Percentiles rank a stretch among this genome's conserved stretches.
Conservation (phyloP, 2,888 invertebrate species). For the Stenoptilia bipunctidactyla region DNA sequence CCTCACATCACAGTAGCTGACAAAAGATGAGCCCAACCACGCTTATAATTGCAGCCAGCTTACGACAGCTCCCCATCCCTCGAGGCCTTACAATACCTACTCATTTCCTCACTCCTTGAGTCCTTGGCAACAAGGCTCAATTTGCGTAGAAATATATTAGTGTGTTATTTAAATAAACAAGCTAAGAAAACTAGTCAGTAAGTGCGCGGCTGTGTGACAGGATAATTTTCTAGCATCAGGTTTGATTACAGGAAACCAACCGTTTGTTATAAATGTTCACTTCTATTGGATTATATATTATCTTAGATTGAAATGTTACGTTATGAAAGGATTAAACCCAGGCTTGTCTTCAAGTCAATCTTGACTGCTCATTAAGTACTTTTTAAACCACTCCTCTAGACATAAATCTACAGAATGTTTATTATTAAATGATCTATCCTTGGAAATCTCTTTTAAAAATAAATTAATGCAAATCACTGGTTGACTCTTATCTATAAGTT, state of each 20-base stretch:
- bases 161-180: constrained; percentile 15
- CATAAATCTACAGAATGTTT: too few species aligned
- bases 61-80: neutral
- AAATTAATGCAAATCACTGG: too few species aligned
- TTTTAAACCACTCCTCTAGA: too few species aligned
- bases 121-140: neutral
- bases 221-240: constrained; percentile 5
- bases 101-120: neutral
- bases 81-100: neutral
- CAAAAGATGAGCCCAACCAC: neutral
- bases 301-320: too few species aligned
- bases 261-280: constrained; percentile 1
- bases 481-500: too few species aligned
- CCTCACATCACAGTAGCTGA: neutral
- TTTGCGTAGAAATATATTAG: neutral
- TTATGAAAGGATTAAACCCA: too few species aligned
- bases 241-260: constrained; percentile 6
- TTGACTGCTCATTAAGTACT: too few species aligned
- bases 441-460: too few species aligned
- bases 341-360: too few species aligned
- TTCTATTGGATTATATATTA: too few species aligned
- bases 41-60: neutral
- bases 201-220: constrained; percentile 3
- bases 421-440: too few species aligned
- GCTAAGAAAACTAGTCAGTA: constrained; percentile 4